A percentile compares a stretch with the other conserved stretches of the same genome.
Evolutionary conservation across 2,888 invertebrate species (phyloP).

Genomic region (Drosophila paramelanica): DNA sequence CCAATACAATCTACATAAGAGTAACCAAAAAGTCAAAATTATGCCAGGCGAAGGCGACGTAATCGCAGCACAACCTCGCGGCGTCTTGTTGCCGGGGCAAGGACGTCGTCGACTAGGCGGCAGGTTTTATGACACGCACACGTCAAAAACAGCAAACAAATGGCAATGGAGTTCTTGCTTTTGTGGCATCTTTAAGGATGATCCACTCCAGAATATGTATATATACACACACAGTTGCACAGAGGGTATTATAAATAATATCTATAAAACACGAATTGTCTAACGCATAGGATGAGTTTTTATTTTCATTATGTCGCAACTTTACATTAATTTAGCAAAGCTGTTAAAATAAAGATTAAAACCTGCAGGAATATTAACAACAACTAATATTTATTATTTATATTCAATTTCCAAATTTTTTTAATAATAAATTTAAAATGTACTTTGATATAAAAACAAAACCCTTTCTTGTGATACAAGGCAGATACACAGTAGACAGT

Average conservation of each 20-base stretch:
- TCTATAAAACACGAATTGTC: slow-evolving; percentile 7
- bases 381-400: too few relatives aligned
- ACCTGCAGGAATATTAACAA: too few relatives aligned
- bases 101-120: slow-evolving; percentile 53
- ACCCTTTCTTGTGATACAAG: not conserved
- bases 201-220: not conserved
- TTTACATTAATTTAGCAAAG: too few relatives aligned
- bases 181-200: slow-evolving; percentile 22
- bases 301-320: too few relatives aligned
- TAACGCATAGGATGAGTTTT: not conserved
- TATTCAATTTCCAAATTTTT: not conserved
- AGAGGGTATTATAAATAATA: slow-evolving; percentile 19
- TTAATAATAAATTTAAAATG: not conserved
- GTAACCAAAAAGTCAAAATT: slow-evolving; percentile 29
- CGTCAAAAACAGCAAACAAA: slow-evolving; percentile 35
- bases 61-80: slow-evolving; percentile 21
- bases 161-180: slow-evolving; percentile 18
- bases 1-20: slow-evolving; percentile 45
- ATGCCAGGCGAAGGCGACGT: slow-evolving; percentile 9
- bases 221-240: slow-evolving; percentile 3
- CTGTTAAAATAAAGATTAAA: too few relatives aligned
- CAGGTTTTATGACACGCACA: slow-evolving; percentile 74
- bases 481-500: not conserved
- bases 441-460: not conserved
- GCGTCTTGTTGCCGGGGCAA: slow-evolving; percentile 48